These are phyloP conservation scores for Mormyrus proboscirostris DNA, from an alignment of 2,797 vertebrate genomes.

Conservation along the genomic window DNA sequence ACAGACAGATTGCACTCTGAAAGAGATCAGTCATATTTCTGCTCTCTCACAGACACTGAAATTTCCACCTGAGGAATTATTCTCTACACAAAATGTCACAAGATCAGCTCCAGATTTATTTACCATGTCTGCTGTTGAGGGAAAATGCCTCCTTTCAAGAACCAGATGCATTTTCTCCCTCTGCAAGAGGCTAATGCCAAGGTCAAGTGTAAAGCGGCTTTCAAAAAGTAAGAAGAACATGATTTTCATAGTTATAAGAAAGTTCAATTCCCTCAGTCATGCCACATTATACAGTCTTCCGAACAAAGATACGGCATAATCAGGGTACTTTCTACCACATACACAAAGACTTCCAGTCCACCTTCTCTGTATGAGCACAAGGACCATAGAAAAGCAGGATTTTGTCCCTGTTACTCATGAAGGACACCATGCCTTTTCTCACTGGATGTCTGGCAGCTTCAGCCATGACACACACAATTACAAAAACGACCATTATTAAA, in stretches of 20 bases:
- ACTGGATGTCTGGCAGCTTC: neutral
- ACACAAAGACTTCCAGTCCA: neutral
- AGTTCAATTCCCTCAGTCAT: neutral
- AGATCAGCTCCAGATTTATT: neutral
- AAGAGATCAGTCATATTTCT: neutral
- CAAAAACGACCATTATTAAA: conserved; percentile 6
- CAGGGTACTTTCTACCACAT: neutral
- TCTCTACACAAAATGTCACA: neutral
- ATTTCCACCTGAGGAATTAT: neutral
- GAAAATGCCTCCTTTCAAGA: neutral
- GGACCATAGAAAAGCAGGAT: neutral
- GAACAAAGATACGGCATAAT: neutral
- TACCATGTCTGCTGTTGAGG: neutral
- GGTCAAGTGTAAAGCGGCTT: neutral
- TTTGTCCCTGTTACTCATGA: neutral
- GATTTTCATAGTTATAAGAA: neutral
- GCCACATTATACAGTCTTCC: neutral
- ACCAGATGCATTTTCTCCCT: neutral
- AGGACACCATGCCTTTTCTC: neutral
- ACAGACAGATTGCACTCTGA: neutral
- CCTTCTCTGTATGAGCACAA: neutral
- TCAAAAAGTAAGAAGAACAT: neutral
- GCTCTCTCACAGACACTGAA: neutral
- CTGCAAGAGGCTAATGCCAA: neutral
- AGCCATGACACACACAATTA: neutral